Percentiles rank a stretch among this genome's conserved stretches.
These are phyloP conservation scores for Amblyteles armatorius DNA, from an alignment of 2,888 invertebrate genomes.

Conservation along the genomic window DNA sequence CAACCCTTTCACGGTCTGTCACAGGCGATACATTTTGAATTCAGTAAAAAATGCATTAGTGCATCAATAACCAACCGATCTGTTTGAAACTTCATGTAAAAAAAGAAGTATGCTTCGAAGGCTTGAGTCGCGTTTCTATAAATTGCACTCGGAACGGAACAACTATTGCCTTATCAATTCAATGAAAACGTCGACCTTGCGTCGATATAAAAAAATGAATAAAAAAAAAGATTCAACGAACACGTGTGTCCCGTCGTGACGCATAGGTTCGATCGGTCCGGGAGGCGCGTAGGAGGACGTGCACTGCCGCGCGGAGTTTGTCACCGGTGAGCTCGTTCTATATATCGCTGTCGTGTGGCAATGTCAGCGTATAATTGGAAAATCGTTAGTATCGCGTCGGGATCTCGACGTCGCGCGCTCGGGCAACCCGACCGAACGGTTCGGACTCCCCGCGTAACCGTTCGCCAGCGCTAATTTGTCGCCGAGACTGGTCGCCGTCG, in stretches of 20 bases:
- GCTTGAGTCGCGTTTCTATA: not conserved
- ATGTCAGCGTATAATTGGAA: conserved; percentile 82
- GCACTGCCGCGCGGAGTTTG: conserved; percentile 51
- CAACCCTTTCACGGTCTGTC: too few species aligned
- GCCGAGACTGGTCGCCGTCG: conserved; percentile 61
- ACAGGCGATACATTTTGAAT: too few species aligned
- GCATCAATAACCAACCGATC: too few species aligned
- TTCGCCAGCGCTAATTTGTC: conserved; percentile 77
- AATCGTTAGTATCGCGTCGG: conserved; percentile 82
- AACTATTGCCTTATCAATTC: not conserved
- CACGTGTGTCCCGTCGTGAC: conserved; percentile 3
- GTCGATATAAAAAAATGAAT: conserved; percentile 35
- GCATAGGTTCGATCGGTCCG: conserved; percentile 56
- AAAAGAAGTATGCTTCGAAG: too few species aligned
- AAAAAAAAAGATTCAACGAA: conserved; percentile 1
- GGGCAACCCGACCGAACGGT: conserved; percentile 42
- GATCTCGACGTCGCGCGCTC: conserved; percentile 73
- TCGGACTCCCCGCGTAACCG: conserved; percentile 66
- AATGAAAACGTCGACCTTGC: not conserved
- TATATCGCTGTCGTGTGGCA: conserved; percentile 66
- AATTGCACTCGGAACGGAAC: not conserved
- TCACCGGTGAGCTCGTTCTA: conserved; percentile 42
- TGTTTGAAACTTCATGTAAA: too few species aligned
- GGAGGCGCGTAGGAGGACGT: conserved; percentile 49
- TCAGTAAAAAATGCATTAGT: too few species aligned